Base-by-base conservation (phyloP, 2,797 vertebrate genomes). In the Brotogeris chrysoptera region DNA sequence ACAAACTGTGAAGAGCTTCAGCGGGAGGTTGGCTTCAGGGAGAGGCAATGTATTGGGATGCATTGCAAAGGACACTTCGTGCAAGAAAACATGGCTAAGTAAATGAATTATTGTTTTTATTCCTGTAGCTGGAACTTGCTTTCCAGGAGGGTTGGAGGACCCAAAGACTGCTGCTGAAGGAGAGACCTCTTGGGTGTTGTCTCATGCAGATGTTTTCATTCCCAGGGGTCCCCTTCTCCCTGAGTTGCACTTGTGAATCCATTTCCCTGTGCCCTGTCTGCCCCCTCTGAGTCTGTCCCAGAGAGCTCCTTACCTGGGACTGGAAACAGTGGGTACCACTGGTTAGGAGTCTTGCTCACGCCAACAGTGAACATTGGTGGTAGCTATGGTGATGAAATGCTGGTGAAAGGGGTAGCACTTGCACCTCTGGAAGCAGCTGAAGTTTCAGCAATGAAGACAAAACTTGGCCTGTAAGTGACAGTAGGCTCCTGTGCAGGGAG, bases 11-110 rank as follows among this genome's bases (percentile, higher is more conserved):
- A 92, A 77, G 88, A 92, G 86, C 77, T 86, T 93, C 85, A 53
- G 88, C 89, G 92, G 86, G 92, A 96, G 94, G 60, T 80, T 95
- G 91, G 94, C 94, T 95, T 93, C 88, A 61, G 93, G 94, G 94
- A 77, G 78, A 96, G 88, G 64, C 95, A 85, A 38, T 72, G 73
- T 92, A 32, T 93, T 0, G 44, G 86, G 94, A 95, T 91, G 73
- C 90, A 68, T 57, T 70, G 91, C 83, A 87, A 70, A 83, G 90
- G 83, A 86, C 41, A 28, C 47, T 70, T 86, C 11, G n/a, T 88
- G 93, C 44, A 27, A 82, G 83, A 84, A 68, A 90, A 57, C n/a
- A 3, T 3, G 47, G 27, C 28, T 38, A 83, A 90, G 43, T 38
- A 86, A 72, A 74, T 63, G 53, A 81, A 47, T 24, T 65, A 50